Evolutionary conservation across 2,797 vertebrate species (phyloP).

Genomic region (Phalanger gymnotis): DNA sequence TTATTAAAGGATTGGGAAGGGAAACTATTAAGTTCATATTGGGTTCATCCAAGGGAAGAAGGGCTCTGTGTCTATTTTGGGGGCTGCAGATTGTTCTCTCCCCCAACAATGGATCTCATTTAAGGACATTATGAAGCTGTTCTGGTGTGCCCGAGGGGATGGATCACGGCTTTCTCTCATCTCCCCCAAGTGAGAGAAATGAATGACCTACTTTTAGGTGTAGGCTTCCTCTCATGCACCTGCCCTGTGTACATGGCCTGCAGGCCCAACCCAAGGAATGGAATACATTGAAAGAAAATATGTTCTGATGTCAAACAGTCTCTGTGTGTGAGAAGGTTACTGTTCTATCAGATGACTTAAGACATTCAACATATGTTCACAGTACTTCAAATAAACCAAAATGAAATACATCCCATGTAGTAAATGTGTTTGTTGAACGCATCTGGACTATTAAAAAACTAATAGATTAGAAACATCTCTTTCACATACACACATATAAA

Average conservation of each 20-base stretch:
- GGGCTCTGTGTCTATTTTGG: background rate
- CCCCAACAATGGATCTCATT: too few species aligned
- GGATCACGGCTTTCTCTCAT: background rate
- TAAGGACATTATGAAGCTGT: slow-evolving; percentile 2
- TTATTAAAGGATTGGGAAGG: slow-evolving; percentile 5
- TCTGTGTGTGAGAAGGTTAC: background rate
- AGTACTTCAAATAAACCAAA: slow-evolving; percentile 46
- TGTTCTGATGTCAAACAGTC: slow-evolving; percentile 13
- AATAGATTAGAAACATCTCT: background rate
- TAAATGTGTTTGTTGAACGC: background rate
- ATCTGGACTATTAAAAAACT: background rate
- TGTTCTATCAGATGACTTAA: slow-evolving; percentile 51
- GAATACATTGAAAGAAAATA: slow-evolving; percentile 19
- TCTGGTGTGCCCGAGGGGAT: background rate
- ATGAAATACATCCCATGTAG: slow-evolving; percentile 42
- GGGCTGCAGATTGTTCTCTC: background rate
- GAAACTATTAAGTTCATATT: background rate
- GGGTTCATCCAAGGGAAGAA: background rate
- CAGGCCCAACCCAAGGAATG: slow-evolving; percentile 3
- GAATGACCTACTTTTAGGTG: too few species aligned
- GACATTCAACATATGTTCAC: slow-evolving; percentile 31
- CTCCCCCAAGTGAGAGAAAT: background rate
- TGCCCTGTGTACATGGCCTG: background rate
- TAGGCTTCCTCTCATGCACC: too few species aligned
- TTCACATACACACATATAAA: background rate